Evolutionary conservation across 1,140 invertebrate species (phyloP).

Genomic region (Pogonomyrmex californicus): DNA sequence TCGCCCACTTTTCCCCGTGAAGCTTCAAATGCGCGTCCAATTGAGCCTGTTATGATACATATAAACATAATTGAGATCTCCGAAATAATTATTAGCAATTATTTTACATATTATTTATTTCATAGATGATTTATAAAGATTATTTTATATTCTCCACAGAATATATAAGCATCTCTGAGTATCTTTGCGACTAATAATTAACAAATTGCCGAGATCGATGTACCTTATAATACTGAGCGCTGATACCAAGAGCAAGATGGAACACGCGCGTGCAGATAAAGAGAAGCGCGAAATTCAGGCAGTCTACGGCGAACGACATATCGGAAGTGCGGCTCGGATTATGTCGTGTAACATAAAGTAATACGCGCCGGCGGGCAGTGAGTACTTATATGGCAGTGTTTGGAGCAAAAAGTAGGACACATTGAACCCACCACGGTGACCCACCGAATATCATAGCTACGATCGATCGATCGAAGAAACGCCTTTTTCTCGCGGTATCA

Average conservation of each 20-base stretch:
- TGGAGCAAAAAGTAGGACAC: conserved; percentile 54
- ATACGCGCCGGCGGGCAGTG: conserved; percentile 31
- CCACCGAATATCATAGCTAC: conserved; percentile 12
- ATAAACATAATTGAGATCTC: neutral
- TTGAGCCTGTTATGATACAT: conserved; percentile 74
- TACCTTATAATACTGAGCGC: conserved; percentile 81
- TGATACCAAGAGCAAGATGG: conserved; percentile 80
- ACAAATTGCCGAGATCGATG: conserved; percentile 16
- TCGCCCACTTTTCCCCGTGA: conserved; percentile 82
- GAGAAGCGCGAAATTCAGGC: conserved; percentile 79
- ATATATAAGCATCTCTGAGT: neutral
- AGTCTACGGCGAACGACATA: conserved; percentile 79
- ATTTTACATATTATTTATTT: neutral
- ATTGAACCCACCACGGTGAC: conserved; percentile 30
- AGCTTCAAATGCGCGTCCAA: conserved; percentile 82
- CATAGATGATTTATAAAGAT: neutral
- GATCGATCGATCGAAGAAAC: neutral
- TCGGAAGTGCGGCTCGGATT: conserved; percentile 21
- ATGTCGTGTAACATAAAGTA: conserved; percentile 35
- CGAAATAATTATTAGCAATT: neutral
- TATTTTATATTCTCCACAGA: neutral
- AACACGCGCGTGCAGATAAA: conserved; percentile 79
- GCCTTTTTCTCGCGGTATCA: neutral
- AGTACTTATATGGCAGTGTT: conserved; percentile 58
- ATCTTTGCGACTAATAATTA: neutral